Evolutionary conservation across 1,140 invertebrate genomes (phyloP), one percentile per base, ranked within the genome.

Genomic region (Ladona fulva): DNA sequence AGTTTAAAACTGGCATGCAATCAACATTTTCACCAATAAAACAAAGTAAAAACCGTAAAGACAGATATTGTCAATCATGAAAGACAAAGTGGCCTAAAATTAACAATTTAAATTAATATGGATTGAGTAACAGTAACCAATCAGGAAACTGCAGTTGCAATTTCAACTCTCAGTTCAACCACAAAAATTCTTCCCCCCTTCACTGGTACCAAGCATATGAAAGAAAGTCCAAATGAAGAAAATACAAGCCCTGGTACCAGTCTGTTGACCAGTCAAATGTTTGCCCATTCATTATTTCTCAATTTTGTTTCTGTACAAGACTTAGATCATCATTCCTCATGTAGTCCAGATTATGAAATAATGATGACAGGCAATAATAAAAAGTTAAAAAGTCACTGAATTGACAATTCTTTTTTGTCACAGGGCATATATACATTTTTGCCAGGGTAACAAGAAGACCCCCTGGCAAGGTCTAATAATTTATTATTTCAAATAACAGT

Each of bases 51-150:
- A 66, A 66, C 52, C n/a, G 5, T 66, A 19, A 12, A 66, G 52
- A 19, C 52, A 66, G n/a, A 66, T 66, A 66, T 66, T 66, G 52
- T 66, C 52, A 66, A 66, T 66, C 52, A 66, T 66, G 52, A 66
- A 66, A 66, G 52, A 66, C 52, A 19, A 66, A 66, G n/a, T 66
- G 52, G 52, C 12, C 14, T 66, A 66, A 66, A 66, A 66, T 1
- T 66, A 66, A 66, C n/a, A 22, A 16, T 66, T 19, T 66, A 66
- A 66, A 66, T 66, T 66, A 66, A 66, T 66, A 22, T 22, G 14
- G 52, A 66, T 66, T 66, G 52, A 66, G 52, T 3, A 12, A 66
- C 52, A 66, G 52, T 66, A 12, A 66, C 52, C 52, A 66, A 19
- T 66, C 52, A 6, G 52, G 52, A 66, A 66, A 66, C 52, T 66